Base-by-base conservation (phyloP, 2,888 invertebrate genomes). In the Gerris lacustris region DNA sequence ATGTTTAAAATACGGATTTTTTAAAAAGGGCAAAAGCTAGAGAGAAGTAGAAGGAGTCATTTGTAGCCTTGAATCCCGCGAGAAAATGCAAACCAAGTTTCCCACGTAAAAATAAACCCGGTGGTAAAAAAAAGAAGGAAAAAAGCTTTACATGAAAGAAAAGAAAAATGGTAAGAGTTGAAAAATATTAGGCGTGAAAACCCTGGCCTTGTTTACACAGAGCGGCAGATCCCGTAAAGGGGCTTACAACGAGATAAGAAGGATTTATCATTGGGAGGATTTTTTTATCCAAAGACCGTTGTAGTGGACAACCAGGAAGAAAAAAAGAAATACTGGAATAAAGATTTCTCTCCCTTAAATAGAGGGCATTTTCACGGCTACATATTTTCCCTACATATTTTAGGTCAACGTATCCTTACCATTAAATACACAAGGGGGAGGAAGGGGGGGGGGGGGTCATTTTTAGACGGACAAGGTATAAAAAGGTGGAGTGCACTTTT, bases 131-230 rank as follows among this genome's bases (percentile, higher is more conserved):
- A 31, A 31, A 55, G 55, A 55, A 55, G 55, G 55, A 31, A 55
- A 55, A 55, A 55, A 55, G 55, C 55, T 55, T 55, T 11, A 55
- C 31, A 31, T 31, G 31, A 31, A 15, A 55, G 15, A 55, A 15
- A 55, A 15, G 55, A 9, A 55, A 55, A 55, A 55, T 15, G 9
- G 55, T 55, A 15, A 11, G 55, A 55, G 55, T 55, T 55, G 55
- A 55, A 55, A 55, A 55, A 55, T 55, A 55, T 55, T 55, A 55
- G 55, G 55, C 55, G 55, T 5, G 55, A 55, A 55, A 55, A 55
- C 11, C 55, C 55, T 55, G 15, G 55, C 11, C 55, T 11, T 55
- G 55, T 55, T 55, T 55, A 15, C 55, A 11, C 15, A 55, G 15
- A 55, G 5, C 5, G 15, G 15, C 55, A 55, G 55, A 55, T 11